These are phyloP conservation scores for Arge pagana DNA, from an alignment of 2,888 invertebrate species.

Conservation along the genomic window DNA sequence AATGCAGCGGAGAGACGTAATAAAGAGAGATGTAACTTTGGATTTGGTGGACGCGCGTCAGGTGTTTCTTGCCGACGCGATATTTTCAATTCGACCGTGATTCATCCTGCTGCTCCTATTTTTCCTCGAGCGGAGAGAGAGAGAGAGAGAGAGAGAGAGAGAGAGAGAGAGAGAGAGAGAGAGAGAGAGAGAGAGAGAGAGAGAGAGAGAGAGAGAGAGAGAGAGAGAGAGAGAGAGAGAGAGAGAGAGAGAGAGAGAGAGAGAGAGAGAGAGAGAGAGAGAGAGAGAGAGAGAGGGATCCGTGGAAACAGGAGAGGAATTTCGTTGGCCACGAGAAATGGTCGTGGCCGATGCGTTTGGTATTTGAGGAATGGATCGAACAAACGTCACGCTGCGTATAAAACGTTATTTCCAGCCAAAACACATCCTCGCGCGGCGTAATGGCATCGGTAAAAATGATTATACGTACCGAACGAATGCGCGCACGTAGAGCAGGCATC, in stretches of 20 bases:
- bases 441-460: neutral
- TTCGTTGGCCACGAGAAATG: too few relatives aligned
- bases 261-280: neutral
- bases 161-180: constrained; percentile 21
- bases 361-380: constrained; percentile 12
- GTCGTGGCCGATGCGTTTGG: constrained; percentile 11
- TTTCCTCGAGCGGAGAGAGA: constrained; percentile 12
- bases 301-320: neutral
- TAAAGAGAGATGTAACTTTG: too few relatives aligned
- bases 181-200: constrained; percentile 1
- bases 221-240: neutral
- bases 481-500: too few relatives aligned
- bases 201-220: neutral
- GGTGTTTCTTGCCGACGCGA: too few relatives aligned
- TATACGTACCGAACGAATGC: too few relatives aligned
- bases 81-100: too few relatives aligned
- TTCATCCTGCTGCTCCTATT: neutral
- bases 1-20: too few relatives aligned
- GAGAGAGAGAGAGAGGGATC: neutral
- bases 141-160: neutral
- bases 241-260: neutral
- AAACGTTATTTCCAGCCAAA: constrained; percentile 36
- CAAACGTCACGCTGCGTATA: constrained; percentile 2
- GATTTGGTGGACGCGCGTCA: too few relatives aligned
- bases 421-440: constrained; percentile 28